phyloP scores from a whole-genome alignment of 2,888 invertebrate genomes.

The Opisthograptis luteolata region DNA sequence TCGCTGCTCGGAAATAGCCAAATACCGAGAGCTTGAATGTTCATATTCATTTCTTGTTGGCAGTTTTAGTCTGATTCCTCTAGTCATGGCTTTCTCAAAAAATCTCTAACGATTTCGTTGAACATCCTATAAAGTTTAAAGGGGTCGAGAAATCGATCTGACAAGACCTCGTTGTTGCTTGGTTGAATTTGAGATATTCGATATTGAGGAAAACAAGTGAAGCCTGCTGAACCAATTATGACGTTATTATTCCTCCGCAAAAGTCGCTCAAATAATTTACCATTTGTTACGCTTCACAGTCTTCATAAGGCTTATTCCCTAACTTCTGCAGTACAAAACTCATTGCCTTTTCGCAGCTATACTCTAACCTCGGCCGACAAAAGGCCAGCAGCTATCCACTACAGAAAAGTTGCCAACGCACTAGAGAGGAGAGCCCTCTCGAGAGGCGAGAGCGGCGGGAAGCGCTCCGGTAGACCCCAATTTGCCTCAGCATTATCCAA shows the following conservation, averaged over 20 bases:
- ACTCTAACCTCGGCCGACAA: conserved; percentile 44
- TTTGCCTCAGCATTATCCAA: conserved; percentile 78
- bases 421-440: conserved; percentile 67
- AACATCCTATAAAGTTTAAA: no score
- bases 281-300: not conserved
- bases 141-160: no score
- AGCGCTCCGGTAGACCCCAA: conserved; percentile 77
- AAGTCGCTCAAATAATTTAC: no score
- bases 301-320: no score
- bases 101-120: no score
- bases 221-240: no score
- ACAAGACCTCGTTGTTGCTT: no score
- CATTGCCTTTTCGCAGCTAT: conserved; percentile 9
- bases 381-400: conserved; percentile 60
- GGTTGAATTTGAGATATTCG: no score
- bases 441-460: conserved; percentile 61
- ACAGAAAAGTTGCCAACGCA: conserved; percentile 21
- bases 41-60: not conserved
- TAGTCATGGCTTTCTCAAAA: no score
- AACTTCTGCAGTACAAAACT: no score
- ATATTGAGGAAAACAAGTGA: no score
- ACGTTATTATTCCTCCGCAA: no score
- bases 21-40: conserved; percentile 4
- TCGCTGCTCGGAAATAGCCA: conserved; percentile 17
- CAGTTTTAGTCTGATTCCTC: not conserved